phyloP scores from a whole-genome alignment of 2,888 invertebrate genomes.

The Tipula vernalis region DNA sequence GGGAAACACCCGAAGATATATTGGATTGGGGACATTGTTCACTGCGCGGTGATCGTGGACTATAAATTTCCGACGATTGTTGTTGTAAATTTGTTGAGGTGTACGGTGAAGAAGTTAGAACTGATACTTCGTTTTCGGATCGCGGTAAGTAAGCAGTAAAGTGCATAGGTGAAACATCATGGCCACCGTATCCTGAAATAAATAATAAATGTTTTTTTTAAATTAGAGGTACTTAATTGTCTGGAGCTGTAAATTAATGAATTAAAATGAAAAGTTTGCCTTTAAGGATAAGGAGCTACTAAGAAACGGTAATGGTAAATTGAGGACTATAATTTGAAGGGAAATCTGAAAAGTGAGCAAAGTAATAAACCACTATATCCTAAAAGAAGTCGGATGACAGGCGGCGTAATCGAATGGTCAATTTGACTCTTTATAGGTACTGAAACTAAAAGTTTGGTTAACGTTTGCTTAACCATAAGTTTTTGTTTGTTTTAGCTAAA shows the following conservation, averaged over 20 bases:
- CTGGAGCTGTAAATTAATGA: neutral
- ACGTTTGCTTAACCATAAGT: too few relatives aligned
- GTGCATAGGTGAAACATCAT: constrained; percentile 63
- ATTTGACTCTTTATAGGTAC: too few relatives aligned
- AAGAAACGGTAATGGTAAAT: too few relatives aligned
- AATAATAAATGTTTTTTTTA: neutral
- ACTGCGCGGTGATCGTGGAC: constrained; percentile 14
- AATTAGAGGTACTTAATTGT: neutral
- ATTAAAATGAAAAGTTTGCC: too few relatives aligned
- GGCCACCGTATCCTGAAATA: constrained; percentile 58
- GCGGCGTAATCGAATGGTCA: too few relatives aligned
- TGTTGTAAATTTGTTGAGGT: constrained; percentile 28
- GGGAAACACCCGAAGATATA: neutral
- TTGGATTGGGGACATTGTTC: constrained; percentile 18
- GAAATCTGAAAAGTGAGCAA: too few relatives aligned
- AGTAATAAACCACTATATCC: too few relatives aligned
- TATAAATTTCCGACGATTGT: constrained; percentile 34
- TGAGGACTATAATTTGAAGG: too few relatives aligned
- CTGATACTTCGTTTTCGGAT: constrained; percentile 45
- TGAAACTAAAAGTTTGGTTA: too few relatives aligned
- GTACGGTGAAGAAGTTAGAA: constrained; percentile 27
- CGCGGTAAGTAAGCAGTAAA: constrained; percentile 63
- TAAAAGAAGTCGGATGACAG: too few relatives aligned
- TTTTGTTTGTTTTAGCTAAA: too few relatives aligned
- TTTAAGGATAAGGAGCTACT: too few relatives aligned